Base-by-base conservation (phyloP, 2,888 invertebrate genomes). In the Lasius platythorax region DNA sequence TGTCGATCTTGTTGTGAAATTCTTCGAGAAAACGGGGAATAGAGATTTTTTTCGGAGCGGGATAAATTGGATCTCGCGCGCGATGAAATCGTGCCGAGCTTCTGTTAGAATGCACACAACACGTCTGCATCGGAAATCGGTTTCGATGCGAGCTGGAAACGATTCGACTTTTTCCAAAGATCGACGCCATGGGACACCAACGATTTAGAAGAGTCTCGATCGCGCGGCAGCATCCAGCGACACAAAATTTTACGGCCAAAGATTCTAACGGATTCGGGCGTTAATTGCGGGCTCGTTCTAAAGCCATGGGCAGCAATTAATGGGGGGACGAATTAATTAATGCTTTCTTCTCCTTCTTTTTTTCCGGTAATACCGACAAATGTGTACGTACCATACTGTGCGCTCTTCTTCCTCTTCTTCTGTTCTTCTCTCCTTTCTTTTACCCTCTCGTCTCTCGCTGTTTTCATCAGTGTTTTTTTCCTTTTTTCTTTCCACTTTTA, bases 251-350 rank as follows among this genome's bases (percentile, higher is more conserved):
- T 82, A 81, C 74, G 74, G 73, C 43, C 70, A 85, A 70, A 82
- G 79, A 89, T 87, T 88, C 82, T 79, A 78, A 82, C 75, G 89
- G 83, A 85, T 89, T 89, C 87, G 85, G 78, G 78, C 89, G 89
- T 88, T 89, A 89, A 89, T 89, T 88, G 88, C 88, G 83, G 73
- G 85, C 89, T 85, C 85, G 87, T 87, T 88, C 89, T 87, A 89
- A 87, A 88, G 76, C 88, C 88, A 73, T 83, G 83, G 84, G 67
- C 76, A 87, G 88, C 88, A 88, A 89, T 88, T 85, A 89, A 87
- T 83, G 68, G 23, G 58, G 73, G 76, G 74, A 84, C 86, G 88
- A 89, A 89, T 89, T 88, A 89, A 89, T 89, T 87, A 88, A 83
- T 85, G 86, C 85, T 86, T 82, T 86, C 85, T 81, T 64, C 40